Evolutionary conservation across 1,140 invertebrate species (phyloP).

Genomic region (Rhagoletis zephyria): DNA sequence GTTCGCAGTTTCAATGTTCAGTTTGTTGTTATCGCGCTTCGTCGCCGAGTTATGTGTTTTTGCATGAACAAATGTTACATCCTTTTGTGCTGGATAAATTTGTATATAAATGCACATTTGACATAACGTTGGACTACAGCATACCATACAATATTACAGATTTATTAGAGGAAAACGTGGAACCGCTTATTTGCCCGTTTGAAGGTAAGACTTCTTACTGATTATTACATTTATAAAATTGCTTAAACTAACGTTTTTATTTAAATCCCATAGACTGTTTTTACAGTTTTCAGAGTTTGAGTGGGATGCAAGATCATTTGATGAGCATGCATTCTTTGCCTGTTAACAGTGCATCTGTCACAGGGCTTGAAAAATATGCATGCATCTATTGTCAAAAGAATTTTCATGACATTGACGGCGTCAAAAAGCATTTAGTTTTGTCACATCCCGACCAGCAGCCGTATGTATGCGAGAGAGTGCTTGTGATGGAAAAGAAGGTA

Average conservation of each 20-base stretch:
- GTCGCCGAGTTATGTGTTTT: slow-evolving; percentile 5
- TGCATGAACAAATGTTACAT: slow-evolving; percentile 4
- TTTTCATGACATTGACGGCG: not conserved
- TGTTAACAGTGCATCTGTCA: not conserved
- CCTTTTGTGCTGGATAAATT: not conserved
- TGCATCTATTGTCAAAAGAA: slow-evolving; percentile 21
- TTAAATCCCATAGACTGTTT: not conserved
- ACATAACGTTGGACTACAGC: not conserved
- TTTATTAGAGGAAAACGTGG: not conserved
- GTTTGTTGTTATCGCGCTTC: slow-evolving; percentile 53
- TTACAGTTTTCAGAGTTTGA: not conserved
- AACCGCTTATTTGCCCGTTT: not conserved
- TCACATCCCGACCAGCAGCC: not conserved
- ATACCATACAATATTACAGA: not conserved
- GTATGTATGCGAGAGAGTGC: slow-evolving; percentile 9
- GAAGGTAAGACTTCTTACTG: not conserved
- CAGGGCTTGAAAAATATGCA: not conserved
- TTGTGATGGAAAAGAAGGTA: not conserved
- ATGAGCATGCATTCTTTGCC: not conserved
- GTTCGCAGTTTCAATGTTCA: slow-evolving; percentile 48
- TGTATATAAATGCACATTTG: not conserved
- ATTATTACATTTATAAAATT: not conserved
- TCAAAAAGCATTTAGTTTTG: not conserved
- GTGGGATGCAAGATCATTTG: not conserved
- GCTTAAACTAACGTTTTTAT: not conserved